Base-by-base conservation (phyloP, 2,113 vertebrate genomes). In the Xenopus laevis region DNA sequence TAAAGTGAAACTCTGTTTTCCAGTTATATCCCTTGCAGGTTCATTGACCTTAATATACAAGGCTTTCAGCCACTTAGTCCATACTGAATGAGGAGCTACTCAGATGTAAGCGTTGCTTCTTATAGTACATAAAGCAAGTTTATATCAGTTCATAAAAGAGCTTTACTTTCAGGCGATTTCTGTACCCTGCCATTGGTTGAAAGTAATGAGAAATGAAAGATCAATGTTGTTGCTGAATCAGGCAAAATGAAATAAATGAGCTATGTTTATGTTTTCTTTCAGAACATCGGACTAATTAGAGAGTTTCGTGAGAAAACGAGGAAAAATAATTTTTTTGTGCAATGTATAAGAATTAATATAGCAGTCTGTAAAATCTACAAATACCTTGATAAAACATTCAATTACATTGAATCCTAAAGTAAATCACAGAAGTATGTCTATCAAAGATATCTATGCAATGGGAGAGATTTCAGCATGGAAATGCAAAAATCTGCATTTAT, bases 1-100 rank as follows among this genome's bases (percentile, higher is more conserved):
- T 40, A 33, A 75, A 17, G 5, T 21, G 52, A 50, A 46, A 15
- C 17, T 64, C 40, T 16, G 52, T 70, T 77, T 64, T 77, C 46
- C 45, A 46, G 45, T 58, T 55, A 63, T 55, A 20, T 63, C 30
- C 4, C 65, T 75, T 62, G 65, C 21, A 61, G 72, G 57, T 67
- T 62, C 65, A 68, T 68, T 68, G 61, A 62, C 57, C 27, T 33
- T 62, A 61, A 75, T 55, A 63, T 45, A 68, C 55, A 44, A 53
- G 27, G 23, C 58, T 63, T 40, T 30, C 20, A n/a, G 2, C 47
- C 20, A n/a, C 65, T 62, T 63, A 63, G 53, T 23, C 40, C 23
- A 3, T 65, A 52, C 52, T 64, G 18, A 73, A 23, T 58, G 63
- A 65, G 52, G 15, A 46, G n/a, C n/a, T 40, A 27, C 57, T 74